Percentiles rank a stretch among this genome's conserved stretches.
Evolutionary conservation across 2,888 invertebrate genomes (phyloP).

Genomic region (Minunthozetes semirufus): DNA sequence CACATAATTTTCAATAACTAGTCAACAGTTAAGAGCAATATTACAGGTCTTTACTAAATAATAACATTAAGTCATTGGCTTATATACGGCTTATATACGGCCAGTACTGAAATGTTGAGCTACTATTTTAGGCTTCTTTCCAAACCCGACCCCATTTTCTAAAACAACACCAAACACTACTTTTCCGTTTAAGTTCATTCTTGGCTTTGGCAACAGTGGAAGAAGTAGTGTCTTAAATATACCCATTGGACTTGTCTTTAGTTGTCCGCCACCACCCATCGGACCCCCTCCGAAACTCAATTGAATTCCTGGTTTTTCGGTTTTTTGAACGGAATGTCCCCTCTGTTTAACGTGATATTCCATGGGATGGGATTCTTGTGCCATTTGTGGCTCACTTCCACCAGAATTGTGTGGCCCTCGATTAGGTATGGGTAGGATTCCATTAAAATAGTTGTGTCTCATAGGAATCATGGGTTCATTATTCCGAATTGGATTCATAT

Average conservation of each 20-base stretch:
- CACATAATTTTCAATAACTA: constrained; percentile 24
- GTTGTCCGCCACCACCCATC: constrained; percentile 40
- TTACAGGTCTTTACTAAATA: constrained; percentile 1
- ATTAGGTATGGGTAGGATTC: neutral
- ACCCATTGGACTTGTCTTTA: constrained; percentile 42
- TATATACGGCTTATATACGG: constrained; percentile 31
- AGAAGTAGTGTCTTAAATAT: constrained; percentile 43
- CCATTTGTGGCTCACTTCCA: neutral
- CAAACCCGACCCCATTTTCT: constrained; percentile 40
- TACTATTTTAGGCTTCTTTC: constrained; percentile 34
- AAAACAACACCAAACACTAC: constrained; percentile 44
- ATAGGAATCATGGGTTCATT: neutral
- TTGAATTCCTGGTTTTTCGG: constrained; percentile 31
- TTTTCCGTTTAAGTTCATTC: constrained; percentile 43
- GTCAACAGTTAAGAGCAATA: neutral
- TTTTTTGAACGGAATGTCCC: neutral
- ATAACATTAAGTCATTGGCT: neutral
- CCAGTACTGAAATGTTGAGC: constrained; percentile 37
- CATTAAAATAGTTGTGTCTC: neutral
- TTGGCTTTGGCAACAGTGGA: constrained; percentile 43
- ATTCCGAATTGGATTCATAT: neutral
- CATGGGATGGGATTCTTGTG: constrained; percentile 27
- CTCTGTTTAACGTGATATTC: neutral
- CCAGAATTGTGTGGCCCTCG: neutral
- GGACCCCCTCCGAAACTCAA: constrained; percentile 39